Evolutionary conservation across 2,797 vertebrate species (phyloP), one percentile per base, ranked within the genome.

Genomic region (Hephaestus fuliginosus): DNA sequence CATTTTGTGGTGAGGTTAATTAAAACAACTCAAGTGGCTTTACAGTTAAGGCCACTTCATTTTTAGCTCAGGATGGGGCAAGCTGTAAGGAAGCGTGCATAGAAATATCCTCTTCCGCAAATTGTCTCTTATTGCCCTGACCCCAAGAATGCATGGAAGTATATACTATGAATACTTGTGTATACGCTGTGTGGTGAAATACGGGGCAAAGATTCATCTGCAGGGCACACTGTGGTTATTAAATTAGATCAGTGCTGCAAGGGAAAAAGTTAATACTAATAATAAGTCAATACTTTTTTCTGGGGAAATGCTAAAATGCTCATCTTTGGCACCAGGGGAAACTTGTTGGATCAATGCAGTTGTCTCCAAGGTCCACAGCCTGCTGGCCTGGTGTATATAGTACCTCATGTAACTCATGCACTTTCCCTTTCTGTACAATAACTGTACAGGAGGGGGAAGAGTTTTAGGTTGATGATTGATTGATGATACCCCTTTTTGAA

Each of bases 101-200:
- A 75, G 84, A 91, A 92, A 91, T 95, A 91, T 91, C 91, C 93
- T 60, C 86, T 95, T 95, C 95, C 95, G 88, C 87, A 84, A 82
- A 95, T 94, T 95, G 94, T 95, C 57, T 78, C 49, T 63, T 80
- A 82, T 70, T 83, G 86, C 81, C 76, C 75, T 81, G 78, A 91
- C 70, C 80, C 39, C 20, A 65, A 79, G 84, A 88, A 86, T 80
- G 73, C 62, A 88, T 91, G 85, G 85, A 82, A 88, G 90, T 88
- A 90, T 91, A 83, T 87, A 83, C 72, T 70, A 83, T 90, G 76
- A 84, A 90, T 87, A 69, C 77, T 75, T 36, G 46, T 71, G 43
- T 80, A 62, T 69, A 62, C 5, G 3, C 43, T 25, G 43, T 36
- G 10, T 66, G 68, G 76, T 72, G 74, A 84, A 85, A 65, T 43